These are phyloP conservation scores for Eupsittula cactorum DNA, from an alignment of 2,113 vertebrate species.

Conservation along the genomic window DNA sequence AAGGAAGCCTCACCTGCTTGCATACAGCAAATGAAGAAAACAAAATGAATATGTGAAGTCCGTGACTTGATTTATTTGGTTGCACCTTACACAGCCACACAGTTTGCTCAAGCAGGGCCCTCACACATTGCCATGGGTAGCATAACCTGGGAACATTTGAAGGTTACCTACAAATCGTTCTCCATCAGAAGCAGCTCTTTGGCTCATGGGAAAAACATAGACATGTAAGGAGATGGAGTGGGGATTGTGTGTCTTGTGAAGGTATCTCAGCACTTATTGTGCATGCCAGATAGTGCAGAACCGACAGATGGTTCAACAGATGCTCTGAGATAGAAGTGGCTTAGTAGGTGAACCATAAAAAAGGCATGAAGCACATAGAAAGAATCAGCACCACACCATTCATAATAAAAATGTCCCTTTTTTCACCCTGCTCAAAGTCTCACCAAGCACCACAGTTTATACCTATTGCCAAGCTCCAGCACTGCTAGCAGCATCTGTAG, in stretches of 20 bases:
- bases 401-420: neutral
- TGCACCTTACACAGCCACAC: neutral
- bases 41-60: rapidly evolving
- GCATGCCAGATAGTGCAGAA: slow-evolving; percentile 27
- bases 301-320: slow-evolving; percentile 71
- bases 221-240: neutral
- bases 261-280: neutral
- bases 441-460: neutral
- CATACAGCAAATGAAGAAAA: rapidly evolving
- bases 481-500: neutral
- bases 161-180: neutral
- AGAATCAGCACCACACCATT: neutral
- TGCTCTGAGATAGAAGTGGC: slow-evolving; percentile 58
- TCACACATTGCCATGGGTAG: rapidly evolving
- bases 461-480: neutral
- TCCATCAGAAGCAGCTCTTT: neutral
- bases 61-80: rapidly evolving
- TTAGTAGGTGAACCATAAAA: slow-evolving; percentile 65
- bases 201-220: neutral
- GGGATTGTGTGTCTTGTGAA: neutral
- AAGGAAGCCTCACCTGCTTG: neutral
- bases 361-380: slow-evolving; percentile 9
- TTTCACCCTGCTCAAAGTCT: neutral
- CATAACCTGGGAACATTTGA: neutral
- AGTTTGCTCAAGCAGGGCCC: neutral